phyloP scores from a whole-genome alignment of 2,888 invertebrate genomes.

The Colletes collaris region DNA sequence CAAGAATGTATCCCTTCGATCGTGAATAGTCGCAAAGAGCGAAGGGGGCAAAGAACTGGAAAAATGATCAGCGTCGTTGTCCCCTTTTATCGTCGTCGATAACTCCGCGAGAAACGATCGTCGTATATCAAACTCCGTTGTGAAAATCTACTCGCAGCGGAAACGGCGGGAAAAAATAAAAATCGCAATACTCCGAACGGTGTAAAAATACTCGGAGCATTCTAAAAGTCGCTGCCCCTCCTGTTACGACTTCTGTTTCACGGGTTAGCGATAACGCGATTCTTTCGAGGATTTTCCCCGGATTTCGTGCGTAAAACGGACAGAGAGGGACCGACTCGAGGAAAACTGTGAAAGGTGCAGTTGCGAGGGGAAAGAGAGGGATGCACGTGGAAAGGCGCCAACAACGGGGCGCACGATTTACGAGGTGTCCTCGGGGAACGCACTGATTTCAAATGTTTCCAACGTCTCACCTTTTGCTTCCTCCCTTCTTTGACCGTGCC shows the following conservation, averaged over 20 bases:
- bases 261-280: slow-evolving; percentile 67
- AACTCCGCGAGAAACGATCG: slow-evolving; percentile 21
- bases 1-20: neutral
- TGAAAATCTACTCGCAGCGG: slow-evolving; percentile 15
- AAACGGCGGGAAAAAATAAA: neutral
- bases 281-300: slow-evolving; percentile 63
- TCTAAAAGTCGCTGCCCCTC: slow-evolving; percentile 19
- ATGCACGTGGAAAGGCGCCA: slow-evolving; percentile 65
- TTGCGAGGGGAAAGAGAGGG: neutral
- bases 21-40: neutral
- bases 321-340: neutral
- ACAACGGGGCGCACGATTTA: slow-evolving; percentile 69
- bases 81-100: slow-evolving; percentile 23
- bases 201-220: slow-evolving; percentile 17
- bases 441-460: slow-evolving; percentile 73
- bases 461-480: slow-evolving; percentile 52
- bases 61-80: slow-evolving; percentile 12
- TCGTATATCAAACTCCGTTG: slow-evolving; percentile 21
- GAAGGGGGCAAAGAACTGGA: neutral
- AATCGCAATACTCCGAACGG: slow-evolving; percentile 16
- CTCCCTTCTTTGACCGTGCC: slow-evolving; percentile 25
- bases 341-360: slow-evolving; percentile 11
- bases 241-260: slow-evolving; percentile 62
- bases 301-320: slow-evolving; percentile 46
- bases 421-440: slow-evolving; percentile 70